Evolutionary conservation across 2,888 invertebrate species (phyloP).

Genomic region (Callimorpha dominula): DNA sequence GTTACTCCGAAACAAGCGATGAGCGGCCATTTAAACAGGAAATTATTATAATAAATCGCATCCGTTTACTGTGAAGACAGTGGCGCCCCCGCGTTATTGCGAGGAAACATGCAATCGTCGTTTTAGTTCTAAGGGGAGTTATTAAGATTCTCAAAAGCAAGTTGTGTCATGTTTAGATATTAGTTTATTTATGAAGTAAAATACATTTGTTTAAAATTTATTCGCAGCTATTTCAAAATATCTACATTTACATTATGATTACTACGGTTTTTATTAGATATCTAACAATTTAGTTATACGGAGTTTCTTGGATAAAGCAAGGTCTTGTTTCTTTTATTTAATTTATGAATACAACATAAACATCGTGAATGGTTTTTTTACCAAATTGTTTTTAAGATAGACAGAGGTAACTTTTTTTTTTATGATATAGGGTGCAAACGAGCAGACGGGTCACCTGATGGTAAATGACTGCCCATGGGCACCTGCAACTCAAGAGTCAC

Average conservation of each 20-base stretch:
- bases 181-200: conserved; percentile 15
- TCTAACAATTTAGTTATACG: background rate
- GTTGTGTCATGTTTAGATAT: conserved; percentile 6
- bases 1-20: conserved; percentile 53
- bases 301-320: background rate
- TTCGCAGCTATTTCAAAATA: background rate
- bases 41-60: conserved; percentile 77
- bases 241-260: background rate
- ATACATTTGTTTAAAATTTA: background rate
- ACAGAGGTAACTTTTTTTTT: no score
- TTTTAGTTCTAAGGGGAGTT: conserved; percentile 54
- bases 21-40: conserved; percentile 66
- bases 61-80: conserved; percentile 73
- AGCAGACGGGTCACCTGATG: no score
- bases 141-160: background rate
- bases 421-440: no score
- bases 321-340: background rate
- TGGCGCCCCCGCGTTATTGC: conserved; percentile 65
- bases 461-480: no score
- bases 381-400: no score
- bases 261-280: background rate
- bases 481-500: no score
- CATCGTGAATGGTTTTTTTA: no score
- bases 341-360: no score
- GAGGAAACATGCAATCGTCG: conserved; percentile 71